These are phyloP conservation scores for Spea hammondii DNA, from an alignment of 2,797 vertebrate genomes.

Conservation along the genomic window DNA sequence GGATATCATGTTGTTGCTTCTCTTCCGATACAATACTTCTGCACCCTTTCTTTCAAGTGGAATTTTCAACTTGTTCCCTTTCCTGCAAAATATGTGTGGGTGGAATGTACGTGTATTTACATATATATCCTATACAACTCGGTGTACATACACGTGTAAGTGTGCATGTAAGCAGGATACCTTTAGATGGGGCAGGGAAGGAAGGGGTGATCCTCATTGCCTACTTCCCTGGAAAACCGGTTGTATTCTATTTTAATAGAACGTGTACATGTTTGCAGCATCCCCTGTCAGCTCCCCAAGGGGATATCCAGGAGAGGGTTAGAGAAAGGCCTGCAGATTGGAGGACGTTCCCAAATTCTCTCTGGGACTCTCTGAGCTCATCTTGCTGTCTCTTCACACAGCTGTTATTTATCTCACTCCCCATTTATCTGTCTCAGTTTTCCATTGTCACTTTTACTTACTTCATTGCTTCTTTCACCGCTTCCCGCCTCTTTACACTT, in stretches of 20 bases:
- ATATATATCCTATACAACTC: background rate
- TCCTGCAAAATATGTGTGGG: background rate
- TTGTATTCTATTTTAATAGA: constrained; percentile 69
- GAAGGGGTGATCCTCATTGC: constrained; percentile 45
- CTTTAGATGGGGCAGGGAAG: constrained; percentile 38
- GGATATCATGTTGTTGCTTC: no score
- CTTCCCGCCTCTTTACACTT: background rate
- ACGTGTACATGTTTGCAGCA: constrained; percentile 77
- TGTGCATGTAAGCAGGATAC: constrained; percentile 48
- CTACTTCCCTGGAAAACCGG: constrained; percentile 55
- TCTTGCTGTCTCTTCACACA: constrained; percentile 35
- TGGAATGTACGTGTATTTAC: background rate
- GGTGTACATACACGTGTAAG: constrained; percentile 24
- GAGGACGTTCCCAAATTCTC: constrained; percentile 60
- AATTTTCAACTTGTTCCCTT: background rate
- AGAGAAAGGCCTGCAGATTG: constrained; percentile 64
- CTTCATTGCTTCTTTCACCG: constrained; percentile 5
- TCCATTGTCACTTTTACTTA: constrained; percentile 24
- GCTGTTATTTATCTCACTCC: constrained; percentile 38
- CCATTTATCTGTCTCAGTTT: constrained; percentile 36
- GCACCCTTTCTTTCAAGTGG: background rate
- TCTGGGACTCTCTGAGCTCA: constrained; percentile 25
- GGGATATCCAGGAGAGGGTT: constrained; percentile 55
- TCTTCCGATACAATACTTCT: no score
- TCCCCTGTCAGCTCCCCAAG: constrained; percentile 64